phyloP scores from a whole-genome alignment of 2,797 vertebrate species.

The Enteromius argenteus region DNA sequence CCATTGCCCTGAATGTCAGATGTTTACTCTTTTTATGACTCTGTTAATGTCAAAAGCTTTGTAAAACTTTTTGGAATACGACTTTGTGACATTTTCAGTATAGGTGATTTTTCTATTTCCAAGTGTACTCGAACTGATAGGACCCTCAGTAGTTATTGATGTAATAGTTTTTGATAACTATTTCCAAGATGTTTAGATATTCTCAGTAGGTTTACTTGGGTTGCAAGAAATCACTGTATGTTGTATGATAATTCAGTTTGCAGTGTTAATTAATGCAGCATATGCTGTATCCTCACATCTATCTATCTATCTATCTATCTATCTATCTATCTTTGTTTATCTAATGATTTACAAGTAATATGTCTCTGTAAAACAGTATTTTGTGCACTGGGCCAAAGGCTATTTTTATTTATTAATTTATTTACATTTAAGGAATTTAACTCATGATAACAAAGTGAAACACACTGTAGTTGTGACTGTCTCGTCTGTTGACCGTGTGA shows the following conservation, averaged over 20 bases:
- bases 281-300: not conserved
- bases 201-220: slow-evolving; percentile 28
- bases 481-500: slow-evolving; percentile 20
- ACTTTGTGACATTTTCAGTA: slow-evolving; percentile 48
- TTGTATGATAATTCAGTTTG: slow-evolving; percentile 20
- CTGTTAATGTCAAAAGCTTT: slow-evolving; percentile 42
- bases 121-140: slow-evolving; percentile 16
- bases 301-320: slow-evolving; percentile 32
- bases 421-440: not conserved
- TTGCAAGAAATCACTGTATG: slow-evolving; percentile 25
- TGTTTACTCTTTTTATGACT: slow-evolving; percentile 57
- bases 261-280: slow-evolving; percentile 13
- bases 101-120: slow-evolving; percentile 45
- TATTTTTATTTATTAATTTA: slow-evolving; percentile 32
- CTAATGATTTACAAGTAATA: slow-evolving; percentile 7
- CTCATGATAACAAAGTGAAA: slow-evolving; percentile 16
- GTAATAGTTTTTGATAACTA: slow-evolving; percentile 51
- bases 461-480: slow-evolving; percentile 24
- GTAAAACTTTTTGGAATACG: slow-evolving; percentile 52
- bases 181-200: slow-evolving; percentile 50
- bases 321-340: slow-evolving; percentile 11
- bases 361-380: slow-evolving; percentile 9
- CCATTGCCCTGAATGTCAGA: slow-evolving; percentile 45
- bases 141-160: slow-evolving; percentile 42
- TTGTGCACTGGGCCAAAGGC: slow-evolving; percentile 35